A percentile compares a stretch with the other conserved stretches of the same genome.
Conservation (phyloP, 2,888 invertebrate species). For the Eupithecia pulchellata region DNA sequence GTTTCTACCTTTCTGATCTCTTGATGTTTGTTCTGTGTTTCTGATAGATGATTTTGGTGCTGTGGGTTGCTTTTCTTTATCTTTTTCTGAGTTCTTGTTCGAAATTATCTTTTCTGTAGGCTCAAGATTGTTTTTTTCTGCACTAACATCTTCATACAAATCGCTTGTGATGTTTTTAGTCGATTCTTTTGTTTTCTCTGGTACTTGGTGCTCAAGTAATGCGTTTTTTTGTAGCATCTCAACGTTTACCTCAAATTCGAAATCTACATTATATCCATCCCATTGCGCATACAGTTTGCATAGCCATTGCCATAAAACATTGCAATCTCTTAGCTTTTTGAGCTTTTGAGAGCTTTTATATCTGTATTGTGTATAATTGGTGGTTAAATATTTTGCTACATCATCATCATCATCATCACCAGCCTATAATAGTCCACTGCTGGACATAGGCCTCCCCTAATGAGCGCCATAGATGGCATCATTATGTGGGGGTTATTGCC, state of each 20-base stretch:
- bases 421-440: no score
- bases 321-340: background rate
- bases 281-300: background rate
- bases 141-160: background rate
- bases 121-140: background rate
- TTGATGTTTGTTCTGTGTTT: background rate
- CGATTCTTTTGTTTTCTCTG: background rate
- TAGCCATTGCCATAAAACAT: background rate
- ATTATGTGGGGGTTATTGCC: no score
- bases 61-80: background rate
- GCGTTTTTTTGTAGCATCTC: background rate
- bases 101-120: background rate
- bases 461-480: no score
- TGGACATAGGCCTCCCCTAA: no score
- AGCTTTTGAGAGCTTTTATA: background rate
- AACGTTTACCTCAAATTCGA: background rate
- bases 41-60: background rate
- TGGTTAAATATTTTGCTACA: background rate
- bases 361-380: background rate
- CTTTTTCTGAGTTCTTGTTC: background rate
- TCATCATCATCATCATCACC: no score
- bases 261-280: background rate
- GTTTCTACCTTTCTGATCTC: background rate
- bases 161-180: background rate
- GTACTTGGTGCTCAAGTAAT: background rate